Evolutionary conservation across 2,888 invertebrate species (phyloP).

Genomic region (Leptinotarsa peninsularis): DNA sequence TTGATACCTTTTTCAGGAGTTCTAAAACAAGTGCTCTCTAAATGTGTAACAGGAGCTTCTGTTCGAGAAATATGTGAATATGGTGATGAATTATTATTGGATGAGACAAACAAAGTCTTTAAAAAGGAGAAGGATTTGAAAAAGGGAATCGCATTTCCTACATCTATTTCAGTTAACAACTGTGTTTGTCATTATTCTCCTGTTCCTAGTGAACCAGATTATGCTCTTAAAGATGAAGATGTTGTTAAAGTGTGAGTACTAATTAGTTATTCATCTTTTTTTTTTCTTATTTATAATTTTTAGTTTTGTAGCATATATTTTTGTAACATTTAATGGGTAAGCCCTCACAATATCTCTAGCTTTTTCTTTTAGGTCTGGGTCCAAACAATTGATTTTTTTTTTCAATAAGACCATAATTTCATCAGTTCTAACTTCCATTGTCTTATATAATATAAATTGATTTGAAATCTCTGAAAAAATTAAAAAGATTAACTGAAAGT

Average conservation of each 20-base stretch:
- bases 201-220: constrained; percentile 90
- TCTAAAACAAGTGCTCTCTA: constrained; percentile 87
- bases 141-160: constrained; percentile 99
- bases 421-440: no score
- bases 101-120: constrained; percentile 96
- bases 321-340: no score
- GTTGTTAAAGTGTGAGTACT: constrained; percentile 94
- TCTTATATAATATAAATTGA: no score
- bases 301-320: no score
- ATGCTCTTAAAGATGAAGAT: constrained; percentile 88
- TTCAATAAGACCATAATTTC: no score
- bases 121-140: constrained; percentile 98
- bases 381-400: no score
- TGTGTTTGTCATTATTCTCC: constrained; percentile 99
- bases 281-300: no score
- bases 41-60: constrained; percentile 88
- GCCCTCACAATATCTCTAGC: no score
- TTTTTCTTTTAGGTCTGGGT: no score
- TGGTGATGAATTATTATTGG: constrained; percentile 87
- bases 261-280: constrained; percentile 31
- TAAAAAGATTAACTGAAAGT: no score
- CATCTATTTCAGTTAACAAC: constrained; percentile 98
- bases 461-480: no score
- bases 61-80: constrained; percentile 92
- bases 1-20: constrained; percentile 77